Conservation (phyloP, 2,888 invertebrate species). For the Lasioglossum vierecki region DNA sequence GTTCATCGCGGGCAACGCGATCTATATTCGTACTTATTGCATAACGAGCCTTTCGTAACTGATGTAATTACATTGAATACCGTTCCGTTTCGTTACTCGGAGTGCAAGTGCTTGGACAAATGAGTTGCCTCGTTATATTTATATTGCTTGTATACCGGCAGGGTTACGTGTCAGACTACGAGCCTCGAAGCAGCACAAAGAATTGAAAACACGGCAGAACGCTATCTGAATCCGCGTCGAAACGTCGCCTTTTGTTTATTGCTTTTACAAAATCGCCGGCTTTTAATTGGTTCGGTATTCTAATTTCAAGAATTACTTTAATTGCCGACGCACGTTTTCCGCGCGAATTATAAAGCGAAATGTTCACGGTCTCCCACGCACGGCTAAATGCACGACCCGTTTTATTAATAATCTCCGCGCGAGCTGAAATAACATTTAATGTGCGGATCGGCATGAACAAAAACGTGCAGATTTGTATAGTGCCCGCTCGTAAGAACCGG, state of each 20-base stretch:
- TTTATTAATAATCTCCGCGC: not conserved
- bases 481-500: not conserved
- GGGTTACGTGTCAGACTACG: not conserved
- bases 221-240: not conserved
- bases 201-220: not conserved
- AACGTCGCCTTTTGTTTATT: not conserved
- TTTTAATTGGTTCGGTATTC: conserved; percentile 1
- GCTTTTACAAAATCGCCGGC: not conserved
- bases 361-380: not conserved
- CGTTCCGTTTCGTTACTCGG: conserved; percentile 20
- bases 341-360: conserved; percentile 16
- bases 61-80: conserved; percentile 50
- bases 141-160: not conserved
- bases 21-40: conserved; percentile 31
- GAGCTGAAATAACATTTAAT: conserved; percentile 4
- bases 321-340: not conserved
- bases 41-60: conserved; percentile 51
- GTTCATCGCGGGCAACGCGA: not conserved
- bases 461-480: not conserved
- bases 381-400: not conserved
- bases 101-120: not conserved
- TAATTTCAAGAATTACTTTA: conserved; percentile 4
- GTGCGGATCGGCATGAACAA: not conserved
- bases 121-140: conserved; percentile 22
- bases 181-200: conserved; percentile 1